Evolutionary conservation across 2,113 vertebrate genomes (phyloP).

Genomic region (Macrotus californicus): DNA sequence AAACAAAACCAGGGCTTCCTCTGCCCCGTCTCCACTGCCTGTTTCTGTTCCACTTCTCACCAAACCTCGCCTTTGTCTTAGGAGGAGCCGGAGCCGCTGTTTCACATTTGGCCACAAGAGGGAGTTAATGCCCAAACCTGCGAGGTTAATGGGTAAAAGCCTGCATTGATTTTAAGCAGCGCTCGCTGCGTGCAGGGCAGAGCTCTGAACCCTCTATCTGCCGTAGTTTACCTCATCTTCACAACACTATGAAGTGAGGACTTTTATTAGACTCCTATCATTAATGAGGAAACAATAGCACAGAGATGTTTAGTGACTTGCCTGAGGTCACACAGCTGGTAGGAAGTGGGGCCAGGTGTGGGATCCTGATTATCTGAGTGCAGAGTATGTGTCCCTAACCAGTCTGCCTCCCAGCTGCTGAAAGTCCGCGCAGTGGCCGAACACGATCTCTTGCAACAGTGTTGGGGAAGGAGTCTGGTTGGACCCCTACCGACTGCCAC

Average conservation of each 20-base stretch:
- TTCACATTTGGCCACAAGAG: neutral
- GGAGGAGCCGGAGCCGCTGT: rapidly evolving
- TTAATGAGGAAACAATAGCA: neutral
- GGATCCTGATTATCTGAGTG: neutral
- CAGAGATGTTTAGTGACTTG: neutral
- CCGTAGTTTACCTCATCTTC: neutral
- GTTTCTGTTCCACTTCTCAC: neutral
- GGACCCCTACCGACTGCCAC: neutral
- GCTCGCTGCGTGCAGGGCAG: neutral
- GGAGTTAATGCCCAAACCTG: neutral
- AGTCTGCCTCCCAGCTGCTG: neutral
- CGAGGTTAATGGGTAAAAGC: neutral
- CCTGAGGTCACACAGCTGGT: neutral
- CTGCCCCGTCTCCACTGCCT: rapidly evolving
- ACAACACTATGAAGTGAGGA: neutral
- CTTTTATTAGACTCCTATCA: neutral
- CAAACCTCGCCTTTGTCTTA: neutral
- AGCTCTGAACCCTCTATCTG: neutral
- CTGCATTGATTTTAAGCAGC: rapidly evolving
- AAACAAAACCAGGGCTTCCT: neutral
- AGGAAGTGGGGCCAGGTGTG: neutral
- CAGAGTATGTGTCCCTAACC: neutral
- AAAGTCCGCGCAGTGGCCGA: neutral
- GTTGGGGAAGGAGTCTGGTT: neutral
- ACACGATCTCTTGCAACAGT: neutral